Evolutionary conservation across 2,797 vertebrate genomes (phyloP).

Genomic region (Geotrypetes seraphini): DNA sequence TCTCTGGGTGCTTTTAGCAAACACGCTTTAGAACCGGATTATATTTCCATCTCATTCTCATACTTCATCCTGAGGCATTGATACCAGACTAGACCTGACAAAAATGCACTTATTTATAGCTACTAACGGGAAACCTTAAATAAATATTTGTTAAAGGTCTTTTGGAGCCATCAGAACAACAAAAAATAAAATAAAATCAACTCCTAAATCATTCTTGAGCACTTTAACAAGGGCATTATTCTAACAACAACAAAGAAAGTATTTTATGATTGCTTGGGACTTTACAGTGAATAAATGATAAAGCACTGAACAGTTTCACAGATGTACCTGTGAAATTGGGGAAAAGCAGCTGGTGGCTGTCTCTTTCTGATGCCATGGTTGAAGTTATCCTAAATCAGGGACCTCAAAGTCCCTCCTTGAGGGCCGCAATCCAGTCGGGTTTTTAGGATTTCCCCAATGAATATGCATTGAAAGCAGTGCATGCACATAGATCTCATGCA

Average conservation of each 20-base stretch:
- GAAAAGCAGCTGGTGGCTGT: not conserved
- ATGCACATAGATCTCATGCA: too few relatives aligned
- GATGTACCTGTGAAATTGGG: not conserved
- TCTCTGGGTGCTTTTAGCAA: slow-evolving; percentile 13
- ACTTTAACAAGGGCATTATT: slow-evolving; percentile 18
- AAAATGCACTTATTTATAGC: slow-evolving; percentile 26
- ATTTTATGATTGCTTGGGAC: slow-evolving; percentile 7
- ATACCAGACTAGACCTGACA: slow-evolving; percentile 16
- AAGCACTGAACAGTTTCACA: slow-evolving; percentile 2
- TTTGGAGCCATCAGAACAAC: slow-evolving; percentile 11
- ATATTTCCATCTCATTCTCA: slow-evolving; percentile 20
- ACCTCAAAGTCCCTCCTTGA: too few relatives aligned
- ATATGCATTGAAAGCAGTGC: too few relatives aligned
- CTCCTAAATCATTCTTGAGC: slow-evolving; percentile 19
- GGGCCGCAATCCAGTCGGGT: too few relatives aligned
- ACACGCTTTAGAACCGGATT: slow-evolving; percentile 11
- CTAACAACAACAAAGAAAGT: slow-evolving; percentile 19
- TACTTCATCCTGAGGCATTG: slow-evolving; percentile 25
- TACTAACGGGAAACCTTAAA: slow-evolving; percentile 20
- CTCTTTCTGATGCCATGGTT: too few relatives aligned
- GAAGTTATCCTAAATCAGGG: too few relatives aligned
- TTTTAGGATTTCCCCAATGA: too few relatives aligned
- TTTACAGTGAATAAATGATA: slow-evolving; percentile 10
- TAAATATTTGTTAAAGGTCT: slow-evolving; percentile 23
- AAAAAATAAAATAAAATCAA: too few relatives aligned